Conservation (phyloP, 2,797 vertebrate species). For the Apogon hyalosoma region DNA sequence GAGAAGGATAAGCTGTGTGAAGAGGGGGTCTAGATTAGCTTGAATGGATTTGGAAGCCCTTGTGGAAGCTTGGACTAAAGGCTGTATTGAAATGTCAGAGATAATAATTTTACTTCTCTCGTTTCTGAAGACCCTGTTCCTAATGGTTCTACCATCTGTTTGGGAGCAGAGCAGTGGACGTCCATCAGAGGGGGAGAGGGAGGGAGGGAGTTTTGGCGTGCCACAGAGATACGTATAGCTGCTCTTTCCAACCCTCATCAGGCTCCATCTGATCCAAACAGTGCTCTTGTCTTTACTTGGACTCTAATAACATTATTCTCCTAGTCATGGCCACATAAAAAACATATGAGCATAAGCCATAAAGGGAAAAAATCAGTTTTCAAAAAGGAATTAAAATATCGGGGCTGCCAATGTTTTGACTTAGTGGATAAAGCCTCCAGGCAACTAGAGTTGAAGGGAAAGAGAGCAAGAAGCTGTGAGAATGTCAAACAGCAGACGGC, state of each 20-base stretch:
- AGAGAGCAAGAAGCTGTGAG: constrained; percentile 64
- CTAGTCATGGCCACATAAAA: constrained; percentile 66
- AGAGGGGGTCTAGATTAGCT: constrained; percentile 69
- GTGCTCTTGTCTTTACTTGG: constrained; percentile 60
- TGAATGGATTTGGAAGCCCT: constrained; percentile 68
- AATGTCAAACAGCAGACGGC: constrained; percentile 73
- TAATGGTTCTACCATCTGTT: constrained; percentile 66
- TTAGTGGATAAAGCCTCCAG: constrained; percentile 75
- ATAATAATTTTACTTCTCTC: constrained; percentile 70
- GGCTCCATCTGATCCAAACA: constrained; percentile 62
- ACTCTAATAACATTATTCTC: constrained; percentile 64
- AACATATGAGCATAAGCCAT: constrained; percentile 65
- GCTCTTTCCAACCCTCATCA: constrained; percentile 58
- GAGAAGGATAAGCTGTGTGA: constrained; percentile 69
- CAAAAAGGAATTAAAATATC: constrained; percentile 69
- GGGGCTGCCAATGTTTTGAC: constrained; percentile 77
- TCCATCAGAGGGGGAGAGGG: constrained; percentile 42
- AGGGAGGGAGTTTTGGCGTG: constrained; percentile 26
- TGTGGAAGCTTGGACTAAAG: constrained; percentile 60
- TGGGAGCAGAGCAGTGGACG: constrained; percentile 35
- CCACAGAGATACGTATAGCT: constrained; percentile 34
- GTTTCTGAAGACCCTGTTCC: constrained; percentile 47
- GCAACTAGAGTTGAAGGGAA: constrained; percentile 54
- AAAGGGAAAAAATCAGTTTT: constrained; percentile 58
- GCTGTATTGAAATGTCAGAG: constrained; percentile 76